Percentiles rank a stretch among this genome's conserved stretches.
Evolutionary conservation across 1,140 invertebrate genomes (phyloP).

Genomic region (Mactra quadrangularis): DNA sequence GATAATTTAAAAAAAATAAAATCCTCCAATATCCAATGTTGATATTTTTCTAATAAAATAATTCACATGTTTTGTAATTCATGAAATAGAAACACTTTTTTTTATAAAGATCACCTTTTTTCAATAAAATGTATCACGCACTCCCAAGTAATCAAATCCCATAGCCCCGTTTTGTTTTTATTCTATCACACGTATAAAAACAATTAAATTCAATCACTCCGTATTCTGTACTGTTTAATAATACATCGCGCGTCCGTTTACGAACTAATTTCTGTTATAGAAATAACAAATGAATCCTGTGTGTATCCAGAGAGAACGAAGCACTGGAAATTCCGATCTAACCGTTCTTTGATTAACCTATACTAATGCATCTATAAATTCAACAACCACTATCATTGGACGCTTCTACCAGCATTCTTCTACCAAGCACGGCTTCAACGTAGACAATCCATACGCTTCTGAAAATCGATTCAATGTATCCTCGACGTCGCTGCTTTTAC

Average conservation of each 20-base stretch:
- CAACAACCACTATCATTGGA: slow-evolving; percentile 24
- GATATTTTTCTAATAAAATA: background rate
- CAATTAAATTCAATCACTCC: background rate
- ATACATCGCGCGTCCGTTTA: no score
- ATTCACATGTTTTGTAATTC: background rate
- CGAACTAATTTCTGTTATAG: no score
- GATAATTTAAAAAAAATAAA: background rate
- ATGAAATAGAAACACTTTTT: background rate
- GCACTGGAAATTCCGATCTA: slow-evolving; percentile 23
- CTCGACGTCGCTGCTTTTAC: slow-evolving; percentile 7
- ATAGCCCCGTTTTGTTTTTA: background rate
- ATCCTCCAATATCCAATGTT: background rate
- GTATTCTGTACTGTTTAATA: no score
- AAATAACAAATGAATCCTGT: no score
- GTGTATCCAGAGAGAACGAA: slow-evolving; percentile 8
- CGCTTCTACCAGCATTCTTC: slow-evolving; percentile 20
- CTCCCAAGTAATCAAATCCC: no score
- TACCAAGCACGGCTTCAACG: slow-evolving; percentile 10
- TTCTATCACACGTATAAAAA: background rate
- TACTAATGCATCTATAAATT: slow-evolving; percentile 45
- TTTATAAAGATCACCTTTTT: no score
- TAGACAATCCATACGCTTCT: slow-evolving; percentile 16
- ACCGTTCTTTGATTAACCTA: slow-evolving; percentile 51
- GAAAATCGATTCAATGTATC: slow-evolving; percentile 40
- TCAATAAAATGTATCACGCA: background rate